Percentiles rank a stretch among this genome's conserved stretches.
phyloP scores from a whole-genome alignment of 2,888 invertebrate species.

The Aphodius granarius region DNA sequence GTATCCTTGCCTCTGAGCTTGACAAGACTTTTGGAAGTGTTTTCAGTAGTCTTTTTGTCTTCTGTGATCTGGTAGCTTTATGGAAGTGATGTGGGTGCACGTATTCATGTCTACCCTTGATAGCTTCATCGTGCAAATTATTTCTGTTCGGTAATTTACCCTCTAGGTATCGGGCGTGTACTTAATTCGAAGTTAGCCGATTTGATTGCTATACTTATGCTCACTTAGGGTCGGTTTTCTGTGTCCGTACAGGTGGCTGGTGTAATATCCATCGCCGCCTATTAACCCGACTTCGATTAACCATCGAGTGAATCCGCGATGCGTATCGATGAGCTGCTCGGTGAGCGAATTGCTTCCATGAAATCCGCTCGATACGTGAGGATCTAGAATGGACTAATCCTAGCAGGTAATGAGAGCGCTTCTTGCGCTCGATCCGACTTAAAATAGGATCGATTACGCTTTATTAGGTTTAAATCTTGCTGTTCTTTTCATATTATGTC shows the following conservation, averaged over 20 bases:
- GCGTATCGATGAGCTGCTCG: neutral
- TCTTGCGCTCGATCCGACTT: neutral
- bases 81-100: neutral
- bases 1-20: too few species aligned
- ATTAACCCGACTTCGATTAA: neutral
- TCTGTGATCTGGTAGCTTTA: too few species aligned
- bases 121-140: conserved; percentile 35
- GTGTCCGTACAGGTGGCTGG: conserved; percentile 3
- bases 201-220: conserved; percentile 24
- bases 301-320: neutral
- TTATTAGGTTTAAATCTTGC: neutral
- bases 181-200: conserved; percentile 20
- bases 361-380: neutral
- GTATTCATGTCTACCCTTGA: conserved; percentile 6
- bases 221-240: neutral
- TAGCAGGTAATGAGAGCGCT: neutral
- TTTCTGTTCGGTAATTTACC: conserved; percentile 31
- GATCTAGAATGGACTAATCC: neutral
- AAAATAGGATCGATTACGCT: neutral
- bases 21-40: too few species aligned
- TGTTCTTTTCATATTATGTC: neutral
- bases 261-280: neutral
- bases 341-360: neutral
- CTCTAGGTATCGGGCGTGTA: conserved; percentile 26
- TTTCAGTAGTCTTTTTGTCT: too few species aligned